Conservation (phyloP, 2,113 vertebrate species). For the Axis porcinus region DNA sequence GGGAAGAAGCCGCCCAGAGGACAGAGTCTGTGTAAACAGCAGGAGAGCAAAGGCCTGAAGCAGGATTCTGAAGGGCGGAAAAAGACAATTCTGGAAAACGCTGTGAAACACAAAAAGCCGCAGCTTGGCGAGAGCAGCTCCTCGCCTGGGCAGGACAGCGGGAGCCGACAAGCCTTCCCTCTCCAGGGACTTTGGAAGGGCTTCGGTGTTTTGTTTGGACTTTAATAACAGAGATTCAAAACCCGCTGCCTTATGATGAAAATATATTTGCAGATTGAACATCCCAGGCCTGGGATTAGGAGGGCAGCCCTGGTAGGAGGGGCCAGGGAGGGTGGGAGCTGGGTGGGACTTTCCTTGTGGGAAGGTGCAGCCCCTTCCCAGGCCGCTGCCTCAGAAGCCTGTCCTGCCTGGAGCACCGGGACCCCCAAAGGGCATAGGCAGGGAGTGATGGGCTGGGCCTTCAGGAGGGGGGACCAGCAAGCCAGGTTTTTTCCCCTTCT, state of each 20-base stretch:
- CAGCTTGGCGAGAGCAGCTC: not conserved
- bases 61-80: not conserved
- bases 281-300: not conserved
- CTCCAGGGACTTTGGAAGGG: not conserved
- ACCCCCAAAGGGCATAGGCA: not conserved
- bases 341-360: fast-evolving
- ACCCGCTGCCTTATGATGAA: constrained; percentile 8
- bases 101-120: not conserved
- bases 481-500: not conserved
- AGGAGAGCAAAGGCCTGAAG: not conserved
- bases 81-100: not conserved
- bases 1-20: not conserved
- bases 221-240: constrained; percentile 41
- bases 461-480: not conserved
- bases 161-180: not conserved
- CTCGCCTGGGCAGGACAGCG: not conserved
- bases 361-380: not conserved
- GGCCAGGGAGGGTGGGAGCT: not conserved
- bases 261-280: constrained; percentile 31
- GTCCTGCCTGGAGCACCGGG: not conserved
- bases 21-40: not conserved
- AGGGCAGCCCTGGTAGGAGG: not conserved
- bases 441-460: not conserved
- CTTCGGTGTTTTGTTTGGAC: constrained; percentile 46
- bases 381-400: not conserved